Evolutionary conservation across 2,797 vertebrate species (phyloP).

Genomic region (Urocyon cinereoargenteus): DNA sequence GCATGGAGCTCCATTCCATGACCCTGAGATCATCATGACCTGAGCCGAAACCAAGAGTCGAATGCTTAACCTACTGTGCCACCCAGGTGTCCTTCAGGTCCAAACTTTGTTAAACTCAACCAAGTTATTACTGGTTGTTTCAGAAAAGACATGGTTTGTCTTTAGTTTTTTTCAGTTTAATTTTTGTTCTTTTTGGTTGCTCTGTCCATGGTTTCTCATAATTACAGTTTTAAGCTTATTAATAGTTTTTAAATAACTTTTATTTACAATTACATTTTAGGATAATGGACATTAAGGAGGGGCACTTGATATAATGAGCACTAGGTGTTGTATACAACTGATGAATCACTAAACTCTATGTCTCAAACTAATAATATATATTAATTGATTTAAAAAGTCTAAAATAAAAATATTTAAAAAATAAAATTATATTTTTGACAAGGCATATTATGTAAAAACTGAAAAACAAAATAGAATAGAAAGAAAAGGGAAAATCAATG

Average conservation of each 20-base stretch:
- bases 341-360: background rate
- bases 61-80: background rate
- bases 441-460: background rate
- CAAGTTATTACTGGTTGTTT: background rate
- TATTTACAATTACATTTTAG: background rate
- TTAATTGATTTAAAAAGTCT: background rate
- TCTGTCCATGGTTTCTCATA: background rate
- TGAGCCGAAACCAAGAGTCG: background rate
- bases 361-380: background rate
- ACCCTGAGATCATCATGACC: background rate
- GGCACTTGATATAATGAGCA: background rate
- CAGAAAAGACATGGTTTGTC: background rate
- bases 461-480: background rate
- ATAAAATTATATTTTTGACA: conserved; percentile 5
- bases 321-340: background rate
- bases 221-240: background rate
- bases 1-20: background rate
- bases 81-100: background rate
- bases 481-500: background rate
- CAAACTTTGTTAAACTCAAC: background rate
- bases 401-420: background rate
- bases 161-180: background rate
- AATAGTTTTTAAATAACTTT: background rate
- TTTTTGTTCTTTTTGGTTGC: background rate
- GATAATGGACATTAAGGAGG: background rate